Evolutionary conservation across 2,113 vertebrate species (phyloP).

Genomic region (Eptatretus burgeri): DNA sequence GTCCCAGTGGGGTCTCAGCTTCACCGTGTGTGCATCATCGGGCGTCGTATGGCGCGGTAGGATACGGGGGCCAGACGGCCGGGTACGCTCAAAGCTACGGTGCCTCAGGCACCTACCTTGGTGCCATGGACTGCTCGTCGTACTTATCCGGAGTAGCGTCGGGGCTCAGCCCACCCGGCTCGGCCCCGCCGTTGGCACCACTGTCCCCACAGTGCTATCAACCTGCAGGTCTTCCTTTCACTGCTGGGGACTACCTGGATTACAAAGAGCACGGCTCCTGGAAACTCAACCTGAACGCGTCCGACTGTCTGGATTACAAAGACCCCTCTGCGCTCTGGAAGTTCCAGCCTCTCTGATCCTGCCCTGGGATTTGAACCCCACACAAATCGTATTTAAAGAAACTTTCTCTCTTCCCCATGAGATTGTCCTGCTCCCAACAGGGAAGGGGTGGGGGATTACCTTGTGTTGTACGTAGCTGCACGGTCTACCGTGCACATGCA

Average conservation of each 20-base stretch:
- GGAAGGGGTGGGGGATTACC: too few species aligned
- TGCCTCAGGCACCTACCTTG: conserved; percentile 46
- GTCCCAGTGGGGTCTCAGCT: conserved; percentile 12
- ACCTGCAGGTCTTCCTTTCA: conserved; percentile 46
- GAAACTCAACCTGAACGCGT: conserved; percentile 96
- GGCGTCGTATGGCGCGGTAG: conserved; percentile 43
- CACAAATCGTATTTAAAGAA: too few species aligned
- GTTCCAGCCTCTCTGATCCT: conserved; percentile 85
- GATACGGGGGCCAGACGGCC: conserved; percentile 53
- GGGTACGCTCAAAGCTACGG: conserved; percentile 69
- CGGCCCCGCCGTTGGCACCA: conserved; percentile 61
- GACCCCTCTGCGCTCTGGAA: conserved; percentile 84
- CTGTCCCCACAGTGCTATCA: conserved; percentile 55
- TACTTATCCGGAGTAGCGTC: conserved; percentile 21
- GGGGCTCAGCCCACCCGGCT: conserved; percentile 82
- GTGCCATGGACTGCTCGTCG: conserved; percentile 83
- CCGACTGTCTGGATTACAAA: conserved; percentile 98
- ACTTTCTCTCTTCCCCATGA: too few species aligned
- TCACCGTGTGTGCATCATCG: conserved; percentile 14
- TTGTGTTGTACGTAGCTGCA: too few species aligned
- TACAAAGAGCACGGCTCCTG: conserved; percentile 88
- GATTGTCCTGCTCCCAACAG: too few species aligned
- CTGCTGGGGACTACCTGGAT: conserved; percentile 90
- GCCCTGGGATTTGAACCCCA: fast-evolving
- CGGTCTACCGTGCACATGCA: too few species aligned